phyloP scores from a whole-genome alignment of 2,797 vertebrate genomes.

The Ibycter americanus region DNA sequence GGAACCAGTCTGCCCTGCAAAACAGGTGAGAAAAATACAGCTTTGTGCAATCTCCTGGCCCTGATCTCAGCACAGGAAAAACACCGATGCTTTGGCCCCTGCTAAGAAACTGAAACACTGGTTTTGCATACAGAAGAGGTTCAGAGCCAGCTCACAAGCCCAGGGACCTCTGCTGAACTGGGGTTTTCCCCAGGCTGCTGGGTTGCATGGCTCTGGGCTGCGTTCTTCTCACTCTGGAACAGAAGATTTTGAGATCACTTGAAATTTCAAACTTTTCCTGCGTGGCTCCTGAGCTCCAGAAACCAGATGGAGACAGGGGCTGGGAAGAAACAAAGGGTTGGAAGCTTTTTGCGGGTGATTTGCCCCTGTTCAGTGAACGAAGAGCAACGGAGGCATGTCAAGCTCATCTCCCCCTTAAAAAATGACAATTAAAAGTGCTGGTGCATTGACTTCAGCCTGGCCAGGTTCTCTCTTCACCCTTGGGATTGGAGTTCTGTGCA shows the following conservation, averaged over 20 bases:
- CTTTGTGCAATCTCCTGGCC: too few relatives aligned
- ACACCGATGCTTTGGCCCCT: neutral
- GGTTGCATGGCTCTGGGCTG: neutral
- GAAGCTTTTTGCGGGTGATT: neutral
- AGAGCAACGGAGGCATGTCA: neutral
- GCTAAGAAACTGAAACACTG: neutral
- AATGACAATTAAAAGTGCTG: neutral
- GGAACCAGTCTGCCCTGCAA: slow-evolving; percentile 90
- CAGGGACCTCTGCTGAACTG: neutral
- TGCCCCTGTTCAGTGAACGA: neutral
- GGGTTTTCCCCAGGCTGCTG: neutral
- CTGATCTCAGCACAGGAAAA: neutral
- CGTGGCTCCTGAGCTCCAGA: neutral
- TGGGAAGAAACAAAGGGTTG: neutral
- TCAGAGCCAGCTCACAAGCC: neutral
- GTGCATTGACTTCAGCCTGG: rapidly evolving
- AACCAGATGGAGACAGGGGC: neutral
- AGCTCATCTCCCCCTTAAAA: neutral
- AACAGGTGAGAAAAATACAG: neutral
- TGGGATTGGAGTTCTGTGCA: neutral
- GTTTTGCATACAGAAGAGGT: neutral
- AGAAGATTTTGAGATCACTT: neutral
- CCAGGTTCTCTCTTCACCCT: neutral
- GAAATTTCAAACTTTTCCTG: neutral
- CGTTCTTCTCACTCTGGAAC: rapidly evolving